Conservation (phyloP, 2,797 vertebrate genomes). For the Eptatretus atami region DNA sequence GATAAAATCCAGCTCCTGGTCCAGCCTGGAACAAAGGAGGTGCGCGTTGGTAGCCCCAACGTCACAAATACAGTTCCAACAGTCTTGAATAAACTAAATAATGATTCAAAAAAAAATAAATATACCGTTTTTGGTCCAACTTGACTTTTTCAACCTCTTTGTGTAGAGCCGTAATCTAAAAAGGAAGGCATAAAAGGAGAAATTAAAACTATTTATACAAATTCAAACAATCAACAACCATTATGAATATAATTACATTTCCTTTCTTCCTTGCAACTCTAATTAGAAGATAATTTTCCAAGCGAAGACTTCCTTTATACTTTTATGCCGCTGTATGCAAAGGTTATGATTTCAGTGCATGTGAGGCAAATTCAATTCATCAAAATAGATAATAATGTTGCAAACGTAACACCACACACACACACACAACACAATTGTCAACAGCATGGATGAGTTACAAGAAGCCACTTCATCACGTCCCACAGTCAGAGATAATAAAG, state of each 20-base stretch:
- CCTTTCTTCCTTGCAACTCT: background rate
- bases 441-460: no score
- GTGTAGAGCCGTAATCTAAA: conserved; percentile 48
- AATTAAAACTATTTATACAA: no score
- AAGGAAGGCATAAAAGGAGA: conserved; percentile 1
- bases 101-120: no score
- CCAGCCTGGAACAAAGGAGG: conserved; percentile 19
- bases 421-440: no score
- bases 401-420: no score
- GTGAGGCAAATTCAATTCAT: no score
- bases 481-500: no score
- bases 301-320: background rate
- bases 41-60: background rate
- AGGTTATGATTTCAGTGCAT: no score
- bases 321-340: background rate
- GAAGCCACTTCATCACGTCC: no score
- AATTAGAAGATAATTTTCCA: background rate
- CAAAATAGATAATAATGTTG: no score
- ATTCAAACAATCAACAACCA: no score
- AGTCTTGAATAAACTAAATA: background rate
- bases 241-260: background rate
- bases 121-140: conserved; percentile 51
- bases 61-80: background rate
- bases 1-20: conserved; percentile 90
- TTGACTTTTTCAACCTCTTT: conserved; percentile 92